phyloP scores from a whole-genome alignment of 2,888 invertebrate genomes.

The Temnothorax unifasciatus region DNA sequence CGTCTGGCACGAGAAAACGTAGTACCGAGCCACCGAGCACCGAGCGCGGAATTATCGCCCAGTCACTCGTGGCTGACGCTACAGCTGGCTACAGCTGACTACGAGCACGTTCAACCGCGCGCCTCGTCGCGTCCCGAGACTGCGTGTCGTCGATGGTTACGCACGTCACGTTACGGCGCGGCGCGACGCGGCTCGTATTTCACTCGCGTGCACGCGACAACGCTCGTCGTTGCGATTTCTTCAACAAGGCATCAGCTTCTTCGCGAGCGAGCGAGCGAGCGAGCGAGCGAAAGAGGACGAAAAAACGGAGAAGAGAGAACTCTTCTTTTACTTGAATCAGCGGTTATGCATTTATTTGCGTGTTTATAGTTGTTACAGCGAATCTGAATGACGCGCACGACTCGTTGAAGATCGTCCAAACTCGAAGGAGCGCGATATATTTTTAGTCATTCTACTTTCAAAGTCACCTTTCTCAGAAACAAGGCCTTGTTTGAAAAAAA shows the following conservation, averaged over 20 bases:
- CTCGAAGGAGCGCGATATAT: neutral
- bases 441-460: slow-evolving; percentile 18
- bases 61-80: slow-evolving; percentile 34
- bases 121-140: slow-evolving; percentile 37
- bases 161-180: slow-evolving; percentile 28
- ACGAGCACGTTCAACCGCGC: slow-evolving; percentile 26
- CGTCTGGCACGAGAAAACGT: neutral
- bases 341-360: neutral
- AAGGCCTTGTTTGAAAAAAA: neutral
- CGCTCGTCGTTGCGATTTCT: neutral
- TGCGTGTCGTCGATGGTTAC: slow-evolving; percentile 51
- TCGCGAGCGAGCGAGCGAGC: too few species aligned
- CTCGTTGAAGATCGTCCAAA: slow-evolving; percentile 28
- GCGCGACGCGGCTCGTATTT: slow-evolving; percentile 28
- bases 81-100: slow-evolving; percentile 17
- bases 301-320: too few species aligned
- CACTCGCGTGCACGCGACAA: slow-evolving; percentile 14
- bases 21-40: too few species aligned
- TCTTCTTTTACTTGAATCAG: neutral
- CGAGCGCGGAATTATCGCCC: slow-evolving; percentile 28
- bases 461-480: slow-evolving; percentile 11
- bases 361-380: neutral
- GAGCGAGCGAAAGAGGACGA: neutral
- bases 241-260: neutral
- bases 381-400: neutral